A percentile compares a stretch with the other conserved stretches of the same genome.
phyloP scores from a whole-genome alignment of 2,113 vertebrate genomes.

The Herpailurus yagouaroundi region DNA sequence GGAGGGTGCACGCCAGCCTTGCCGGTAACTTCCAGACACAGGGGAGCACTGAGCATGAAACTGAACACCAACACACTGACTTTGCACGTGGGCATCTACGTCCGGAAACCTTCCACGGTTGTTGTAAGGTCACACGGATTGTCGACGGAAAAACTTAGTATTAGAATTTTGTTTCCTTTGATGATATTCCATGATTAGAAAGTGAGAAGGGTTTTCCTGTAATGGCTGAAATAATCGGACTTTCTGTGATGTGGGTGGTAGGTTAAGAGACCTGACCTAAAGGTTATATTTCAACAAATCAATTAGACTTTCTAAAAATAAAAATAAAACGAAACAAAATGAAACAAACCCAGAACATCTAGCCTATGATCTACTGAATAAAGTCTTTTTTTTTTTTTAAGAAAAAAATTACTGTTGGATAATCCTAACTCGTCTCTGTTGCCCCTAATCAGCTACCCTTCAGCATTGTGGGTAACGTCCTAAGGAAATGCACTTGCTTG shows the following conservation, averaged over 20 bases:
- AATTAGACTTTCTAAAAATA: not conserved
- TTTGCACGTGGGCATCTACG: not conserved
- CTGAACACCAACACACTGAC: not conserved
- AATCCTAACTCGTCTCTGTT: not conserved
- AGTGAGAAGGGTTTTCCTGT: not conserved
- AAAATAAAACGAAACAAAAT: not conserved
- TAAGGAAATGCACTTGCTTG: not conserved
- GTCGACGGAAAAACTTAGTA: not conserved
- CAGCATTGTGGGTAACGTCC: not conserved
- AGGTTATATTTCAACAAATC: not conserved
- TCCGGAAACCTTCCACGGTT: not conserved
- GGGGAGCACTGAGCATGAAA: not conserved
- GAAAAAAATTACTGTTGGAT: not conserved
- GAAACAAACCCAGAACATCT: not conserved
- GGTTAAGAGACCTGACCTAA: not conserved
- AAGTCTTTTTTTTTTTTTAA: not conserved
- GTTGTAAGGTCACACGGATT: not conserved
- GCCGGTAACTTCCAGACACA: not conserved
- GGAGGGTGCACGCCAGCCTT: not conserved
- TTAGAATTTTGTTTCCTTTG: not conserved
- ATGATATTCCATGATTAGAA: not conserved
- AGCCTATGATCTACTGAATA: not conserved
- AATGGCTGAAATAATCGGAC: not conserved
- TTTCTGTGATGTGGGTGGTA: not conserved
- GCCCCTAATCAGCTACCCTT: rapidly evolving